These are phyloP conservation scores for Bombus fervidus DNA, from an alignment of 1,140 invertebrate genomes.

Conservation along the genomic window DNA sequence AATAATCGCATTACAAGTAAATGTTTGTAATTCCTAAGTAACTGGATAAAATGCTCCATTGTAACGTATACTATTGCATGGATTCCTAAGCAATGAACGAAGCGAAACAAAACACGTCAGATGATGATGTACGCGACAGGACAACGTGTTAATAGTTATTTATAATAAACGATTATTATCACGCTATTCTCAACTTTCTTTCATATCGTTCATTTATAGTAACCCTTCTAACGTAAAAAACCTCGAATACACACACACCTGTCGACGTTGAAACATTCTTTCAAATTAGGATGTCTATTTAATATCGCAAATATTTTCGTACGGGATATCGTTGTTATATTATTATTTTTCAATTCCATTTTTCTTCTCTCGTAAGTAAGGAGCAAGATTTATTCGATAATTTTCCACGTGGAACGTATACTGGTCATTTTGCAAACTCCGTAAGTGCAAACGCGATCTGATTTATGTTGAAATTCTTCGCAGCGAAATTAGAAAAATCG, in stretches of 20 bases:
- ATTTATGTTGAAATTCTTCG: constrained; percentile 3
- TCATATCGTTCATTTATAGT: no score
- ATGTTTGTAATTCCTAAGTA: constrained; percentile 67
- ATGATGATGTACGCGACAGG: constrained; percentile 67
- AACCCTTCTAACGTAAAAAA: no score
- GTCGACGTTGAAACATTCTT: no score
- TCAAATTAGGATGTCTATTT: neutral
- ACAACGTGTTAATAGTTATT: constrained; percentile 76
- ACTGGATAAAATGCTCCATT: constrained; percentile 49
- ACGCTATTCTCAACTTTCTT: constrained; percentile 27
- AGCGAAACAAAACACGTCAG: constrained; percentile 45
- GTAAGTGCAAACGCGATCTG: neutral
- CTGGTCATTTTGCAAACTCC: neutral
- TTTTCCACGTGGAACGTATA: neutral
- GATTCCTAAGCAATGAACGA: constrained; percentile 56
- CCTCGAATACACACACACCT: no score
- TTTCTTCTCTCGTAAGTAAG: neutral
- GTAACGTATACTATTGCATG: constrained; percentile 60
- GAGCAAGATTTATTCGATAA: constrained; percentile 4
- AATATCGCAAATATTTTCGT: neutral
- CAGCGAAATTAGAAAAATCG: constrained; percentile 17
- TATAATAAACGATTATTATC: constrained; percentile 78
- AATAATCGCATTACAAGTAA: constrained; percentile 69
- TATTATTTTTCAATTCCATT: neutral
- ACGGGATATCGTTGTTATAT: no score